Evolutionary conservation across 1,140 invertebrate genomes (phyloP).

Genomic region (Arctopsyche grandis): DNA sequence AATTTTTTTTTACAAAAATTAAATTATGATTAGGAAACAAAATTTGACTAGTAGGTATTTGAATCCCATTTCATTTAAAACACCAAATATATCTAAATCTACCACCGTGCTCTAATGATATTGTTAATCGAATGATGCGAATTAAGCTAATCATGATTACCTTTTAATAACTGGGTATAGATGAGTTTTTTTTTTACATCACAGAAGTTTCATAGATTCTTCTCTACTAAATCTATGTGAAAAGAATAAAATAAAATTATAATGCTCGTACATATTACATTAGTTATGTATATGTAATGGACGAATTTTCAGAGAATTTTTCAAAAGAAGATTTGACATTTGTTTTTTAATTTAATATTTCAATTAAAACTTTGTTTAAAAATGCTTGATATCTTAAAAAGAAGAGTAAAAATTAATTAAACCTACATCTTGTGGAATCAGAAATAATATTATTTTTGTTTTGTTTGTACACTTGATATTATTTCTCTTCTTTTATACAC

Average conservation of each 20-base stretch:
- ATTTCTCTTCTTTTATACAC: conserved; percentile 84
- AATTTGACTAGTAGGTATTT: background rate
- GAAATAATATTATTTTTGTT: conserved; percentile 51
- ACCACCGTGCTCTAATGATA: background rate
- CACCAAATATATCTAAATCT: background rate
- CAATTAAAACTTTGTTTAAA: background rate
- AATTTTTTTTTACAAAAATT: background rate
- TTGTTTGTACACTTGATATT: conserved; percentile 77
- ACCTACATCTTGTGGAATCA: conserved; percentile 22
- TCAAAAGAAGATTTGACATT: background rate
- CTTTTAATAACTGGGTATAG: background rate
- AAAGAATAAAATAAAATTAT: conserved; percentile 10
- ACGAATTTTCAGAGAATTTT: conserved; percentile 11
- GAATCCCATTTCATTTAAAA: background rate
- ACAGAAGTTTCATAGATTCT: conserved; percentile 21
- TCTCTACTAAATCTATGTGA: background rate
- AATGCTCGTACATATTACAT: conserved; percentile 1
- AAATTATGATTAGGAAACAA: background rate
- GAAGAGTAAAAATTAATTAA: conserved; percentile 15
- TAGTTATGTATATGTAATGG: conserved; percentile 6
- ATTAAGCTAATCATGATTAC: too few relatives aligned
- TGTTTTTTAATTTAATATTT: background rate
- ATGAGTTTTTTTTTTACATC: conserved; percentile 26
- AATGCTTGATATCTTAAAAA: conserved; percentile 22
- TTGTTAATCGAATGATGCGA: background rate